Percentiles rank a stretch among this genome's conserved stretches.
Evolutionary conservation across 2,113 vertebrate species (phyloP).

Genomic region (Neofelis nebulosa): DNA sequence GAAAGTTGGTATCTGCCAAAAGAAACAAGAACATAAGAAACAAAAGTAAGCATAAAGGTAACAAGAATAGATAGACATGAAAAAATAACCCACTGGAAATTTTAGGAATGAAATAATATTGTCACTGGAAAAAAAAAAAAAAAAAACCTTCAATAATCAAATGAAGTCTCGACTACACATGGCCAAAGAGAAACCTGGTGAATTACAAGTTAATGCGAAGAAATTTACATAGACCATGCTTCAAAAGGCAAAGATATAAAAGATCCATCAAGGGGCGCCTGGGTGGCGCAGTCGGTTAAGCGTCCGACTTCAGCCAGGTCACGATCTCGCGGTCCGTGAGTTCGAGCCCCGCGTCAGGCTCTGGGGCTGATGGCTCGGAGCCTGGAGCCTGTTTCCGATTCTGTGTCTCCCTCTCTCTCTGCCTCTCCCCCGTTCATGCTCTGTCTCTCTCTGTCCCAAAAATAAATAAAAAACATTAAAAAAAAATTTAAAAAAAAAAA

Average conservation of each 20-base stretch:
- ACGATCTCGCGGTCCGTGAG: too few relatives aligned
- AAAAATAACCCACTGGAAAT: not conserved
- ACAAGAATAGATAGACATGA: not conserved
- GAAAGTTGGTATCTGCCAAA: not conserved
- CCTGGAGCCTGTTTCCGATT: too few relatives aligned
- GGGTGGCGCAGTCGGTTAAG: too few relatives aligned
- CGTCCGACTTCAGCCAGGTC: too few relatives aligned
- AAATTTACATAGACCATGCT: not conserved
- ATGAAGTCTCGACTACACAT: not conserved
- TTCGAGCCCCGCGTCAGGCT: too few relatives aligned
- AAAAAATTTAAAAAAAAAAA: too few relatives aligned
- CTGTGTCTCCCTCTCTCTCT: too few relatives aligned
- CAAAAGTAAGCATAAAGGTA: not conserved
- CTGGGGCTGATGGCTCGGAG: too few relatives aligned
- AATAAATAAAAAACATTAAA: too few relatives aligned
- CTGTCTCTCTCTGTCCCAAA: too few relatives aligned
- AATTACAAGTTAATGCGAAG: not conserved
- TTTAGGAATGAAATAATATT: not conserved
- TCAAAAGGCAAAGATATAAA: not conserved
- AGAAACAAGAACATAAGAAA: not conserved
- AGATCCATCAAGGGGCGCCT: not conserved
- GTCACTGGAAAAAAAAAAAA: not conserved
- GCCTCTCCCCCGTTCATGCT: too few relatives aligned
- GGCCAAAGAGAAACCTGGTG: not conserved
- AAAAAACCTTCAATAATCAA: not conserved